Conservation (phyloP, 30 jellyfish, hydroid and myxozoan genomes). For the Pelagia noctiluca region DNA sequence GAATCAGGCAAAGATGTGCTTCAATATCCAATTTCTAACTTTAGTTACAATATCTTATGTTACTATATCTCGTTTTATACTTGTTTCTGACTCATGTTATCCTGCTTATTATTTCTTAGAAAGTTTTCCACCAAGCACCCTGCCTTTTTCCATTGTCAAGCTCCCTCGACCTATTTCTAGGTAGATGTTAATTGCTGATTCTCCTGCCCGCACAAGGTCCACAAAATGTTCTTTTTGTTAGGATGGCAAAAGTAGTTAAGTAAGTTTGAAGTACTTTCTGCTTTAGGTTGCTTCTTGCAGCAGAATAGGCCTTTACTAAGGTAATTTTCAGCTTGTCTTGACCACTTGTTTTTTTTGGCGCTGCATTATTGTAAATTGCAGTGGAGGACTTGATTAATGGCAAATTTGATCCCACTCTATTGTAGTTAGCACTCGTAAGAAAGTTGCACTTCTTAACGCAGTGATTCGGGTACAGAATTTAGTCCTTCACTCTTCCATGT, state of each 20-base stretch:
- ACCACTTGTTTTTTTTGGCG: constrained; percentile 37
- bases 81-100: no score
- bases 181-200: no score
- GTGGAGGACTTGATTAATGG: constrained; percentile 50
- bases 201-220: constrained; percentile 1
- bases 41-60: no score
- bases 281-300: constrained; percentile 57
- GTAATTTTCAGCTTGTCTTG: constrained; percentile 46
- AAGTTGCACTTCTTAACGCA: constrained; percentile 46
- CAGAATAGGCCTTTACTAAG: constrained; percentile 38
- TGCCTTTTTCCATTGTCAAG: no score
- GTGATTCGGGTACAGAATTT: constrained; percentile 35
- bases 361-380: constrained; percentile 27
- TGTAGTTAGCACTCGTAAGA: constrained; percentile 38
- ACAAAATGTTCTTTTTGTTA: constrained; percentile 42
- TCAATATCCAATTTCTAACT: no score
- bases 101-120: no score
- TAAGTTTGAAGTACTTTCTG: constrained; percentile 33
- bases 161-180: no score
- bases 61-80: no score
- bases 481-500: constrained; percentile 58
- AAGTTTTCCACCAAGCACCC: no score
- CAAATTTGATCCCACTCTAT: constrained; percentile 13
- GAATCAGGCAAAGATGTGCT: no score
- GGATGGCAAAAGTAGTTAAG: constrained; percentile 51